phyloP scores from a whole-genome alignment of 2,113 vertebrate species.

The Psilopsiagon aurifrons region DNA sequence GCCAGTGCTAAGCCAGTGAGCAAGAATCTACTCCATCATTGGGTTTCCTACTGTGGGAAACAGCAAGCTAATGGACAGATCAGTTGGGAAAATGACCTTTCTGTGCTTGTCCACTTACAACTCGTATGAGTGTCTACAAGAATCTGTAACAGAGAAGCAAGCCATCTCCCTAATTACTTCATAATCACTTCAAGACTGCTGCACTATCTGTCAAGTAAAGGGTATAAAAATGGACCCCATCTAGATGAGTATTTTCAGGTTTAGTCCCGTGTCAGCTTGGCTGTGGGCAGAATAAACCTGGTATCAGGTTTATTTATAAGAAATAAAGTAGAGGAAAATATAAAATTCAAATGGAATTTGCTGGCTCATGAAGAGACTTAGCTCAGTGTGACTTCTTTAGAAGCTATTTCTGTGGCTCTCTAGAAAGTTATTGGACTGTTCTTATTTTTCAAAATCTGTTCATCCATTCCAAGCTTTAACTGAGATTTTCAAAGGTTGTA shows the following conservation, averaged over 20 bases:
- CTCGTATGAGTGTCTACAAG: background rate
- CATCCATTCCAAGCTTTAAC: background rate
- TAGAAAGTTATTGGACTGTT: background rate
- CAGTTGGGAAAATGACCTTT: background rate
- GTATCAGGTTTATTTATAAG: background rate
- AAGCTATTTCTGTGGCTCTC: constrained; percentile 7
- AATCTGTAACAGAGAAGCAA: background rate
- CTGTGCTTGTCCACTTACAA: background rate
- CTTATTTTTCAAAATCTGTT: constrained; percentile 11
- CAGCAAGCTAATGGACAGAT: background rate
- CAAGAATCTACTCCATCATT: background rate
- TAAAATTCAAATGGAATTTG: constrained; percentile 28
- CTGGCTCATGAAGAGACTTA: background rate
- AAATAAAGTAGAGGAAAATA: background rate
- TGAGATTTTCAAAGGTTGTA: background rate
- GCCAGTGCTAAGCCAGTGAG: background rate
- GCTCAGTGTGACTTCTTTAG: background rate
- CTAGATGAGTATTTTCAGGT: background rate
- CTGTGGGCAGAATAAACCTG: background rate
- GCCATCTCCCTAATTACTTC: background rate
- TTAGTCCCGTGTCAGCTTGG: background rate
- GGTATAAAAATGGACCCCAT: background rate
- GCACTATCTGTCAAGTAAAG: background rate
- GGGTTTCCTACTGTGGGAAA: background rate
- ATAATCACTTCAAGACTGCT: background rate